Evolutionary conservation across 37 sponge, comb jelly and placozoan genomes (phyloP).

Genomic region (Dysidea cf. avara): DNA sequence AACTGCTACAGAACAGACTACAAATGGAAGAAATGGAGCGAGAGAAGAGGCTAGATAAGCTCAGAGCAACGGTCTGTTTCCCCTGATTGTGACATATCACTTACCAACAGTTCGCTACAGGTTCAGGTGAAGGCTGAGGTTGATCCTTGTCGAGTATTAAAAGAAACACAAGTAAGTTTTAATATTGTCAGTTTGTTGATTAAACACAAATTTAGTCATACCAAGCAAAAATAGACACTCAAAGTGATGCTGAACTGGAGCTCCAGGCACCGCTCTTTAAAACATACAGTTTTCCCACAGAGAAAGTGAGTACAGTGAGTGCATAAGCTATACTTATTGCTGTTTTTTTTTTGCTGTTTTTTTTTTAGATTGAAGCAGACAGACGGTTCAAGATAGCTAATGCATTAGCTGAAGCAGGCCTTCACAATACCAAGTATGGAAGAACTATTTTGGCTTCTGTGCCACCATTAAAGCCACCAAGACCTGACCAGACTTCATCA

Average conservation of each 20-base stretch:
- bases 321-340: not conserved
- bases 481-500: conserved; percentile 75
- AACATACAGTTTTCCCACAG: conserved; percentile 39
- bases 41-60: conserved; percentile 33
- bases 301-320: conserved; percentile 25
- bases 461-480: conserved; percentile 63
- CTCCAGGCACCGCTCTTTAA: conserved; percentile 39
- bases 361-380: conserved; percentile 43
- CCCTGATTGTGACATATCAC: not conserved
- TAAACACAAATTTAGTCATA: not conserved
- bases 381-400: conserved; percentile 68
- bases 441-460: conserved; percentile 55
- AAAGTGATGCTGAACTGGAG: conserved; percentile 11
- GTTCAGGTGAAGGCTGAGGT: conserved; percentile 27
- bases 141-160: conserved; percentile 45
- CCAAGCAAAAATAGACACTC: not conserved
- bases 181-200: not conserved
- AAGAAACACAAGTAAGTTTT: conserved; percentile 33
- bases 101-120: conserved; percentile 3
- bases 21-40: conserved; percentile 15
- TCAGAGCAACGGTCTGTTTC: conserved; percentile 28
- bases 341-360: not conserved
- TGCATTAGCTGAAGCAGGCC: conserved; percentile 80
- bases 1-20: not conserved
- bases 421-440: conserved; percentile 76